Percentiles rank a stretch among this genome's conserved stretches.
Conservation (phyloP, 2,797 vertebrate species). For the Antrozous pallidus region DNA sequence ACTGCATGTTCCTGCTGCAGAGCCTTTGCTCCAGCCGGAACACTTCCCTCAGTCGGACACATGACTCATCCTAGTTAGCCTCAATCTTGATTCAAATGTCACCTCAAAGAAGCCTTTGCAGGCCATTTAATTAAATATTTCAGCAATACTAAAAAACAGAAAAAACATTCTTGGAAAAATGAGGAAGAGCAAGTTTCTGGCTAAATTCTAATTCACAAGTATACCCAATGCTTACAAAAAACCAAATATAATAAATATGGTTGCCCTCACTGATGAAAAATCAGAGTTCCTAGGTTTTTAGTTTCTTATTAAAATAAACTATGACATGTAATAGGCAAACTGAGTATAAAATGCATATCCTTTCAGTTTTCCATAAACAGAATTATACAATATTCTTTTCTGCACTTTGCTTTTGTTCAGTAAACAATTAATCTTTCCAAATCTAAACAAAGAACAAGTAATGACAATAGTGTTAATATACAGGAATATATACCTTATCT, state of each 20-base stretch:
- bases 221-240: neutral
- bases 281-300: neutral
- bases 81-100: neutral
- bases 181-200: conserved; percentile 1
- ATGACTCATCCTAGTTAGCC: neutral
- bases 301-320: conserved; percentile 25
- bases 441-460: neutral
- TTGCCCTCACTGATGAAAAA: neutral
- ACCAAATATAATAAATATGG: neutral
- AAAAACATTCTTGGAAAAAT: conserved; percentile 4
- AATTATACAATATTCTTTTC: neutral
- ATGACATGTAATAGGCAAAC: neutral
- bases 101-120: neutral
- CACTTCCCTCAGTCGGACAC: neutral
- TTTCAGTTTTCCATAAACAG: neutral
- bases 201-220: conserved; percentile 14
- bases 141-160: conserved; percentile 10
- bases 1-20: neutral
- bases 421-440: neutral
- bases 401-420: neutral
- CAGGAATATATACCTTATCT: conserved; percentile 90
- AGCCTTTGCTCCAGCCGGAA: neutral
- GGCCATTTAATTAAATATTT: neutral
- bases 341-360: neutral
- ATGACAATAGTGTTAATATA: neutral